A percentile compares a stretch with the other conserved stretches of the same genome.
phyloP scores from a whole-genome alignment of 2,888 invertebrate genomes.

The Alloscopus bannaensis region DNA sequence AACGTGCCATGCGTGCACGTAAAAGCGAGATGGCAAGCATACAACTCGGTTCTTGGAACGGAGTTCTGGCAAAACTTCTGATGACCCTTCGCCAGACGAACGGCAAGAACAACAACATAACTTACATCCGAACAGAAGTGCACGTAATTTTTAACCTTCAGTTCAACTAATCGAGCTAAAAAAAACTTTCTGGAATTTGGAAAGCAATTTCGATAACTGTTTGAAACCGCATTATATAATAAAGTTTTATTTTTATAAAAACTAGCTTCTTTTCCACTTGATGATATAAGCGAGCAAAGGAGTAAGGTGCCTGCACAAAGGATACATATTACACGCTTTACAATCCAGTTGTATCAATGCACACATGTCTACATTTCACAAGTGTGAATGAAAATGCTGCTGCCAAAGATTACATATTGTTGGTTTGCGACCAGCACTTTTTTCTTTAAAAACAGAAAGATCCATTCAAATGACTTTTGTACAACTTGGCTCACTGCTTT shows the following conservation, averaged over 20 bases:
- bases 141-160: not conserved
- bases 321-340: too few species aligned
- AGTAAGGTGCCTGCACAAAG: not conserved
- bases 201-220: conserved; percentile 29
- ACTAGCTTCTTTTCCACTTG: not conserved
- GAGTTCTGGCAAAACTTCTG: conserved; percentile 60
- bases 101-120: conserved; percentile 10
- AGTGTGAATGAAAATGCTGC: conserved; percentile 22
- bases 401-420: conserved; percentile 53
- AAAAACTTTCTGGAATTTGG: conserved; percentile 59
- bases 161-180: conserved; percentile 25
- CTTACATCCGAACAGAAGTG: not conserved
- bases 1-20: conserved; percentile 34
- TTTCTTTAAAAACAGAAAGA: too few species aligned
- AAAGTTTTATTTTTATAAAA: too few species aligned
- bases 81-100: conserved; percentile 53
- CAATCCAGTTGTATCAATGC: too few species aligned
- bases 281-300: too few species aligned
- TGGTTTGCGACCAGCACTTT: conserved; percentile 32
- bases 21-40: conserved; percentile 45
- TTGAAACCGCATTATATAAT: too few species aligned
- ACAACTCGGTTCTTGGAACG: conserved; percentile 51
- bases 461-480: conserved; percentile 16
- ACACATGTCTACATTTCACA: too few species aligned
- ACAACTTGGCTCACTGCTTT: conserved; percentile 55